Evolutionary conservation across 2,113 vertebrate genomes (phyloP).

Genomic region (Gobiocypris rarus): DNA sequence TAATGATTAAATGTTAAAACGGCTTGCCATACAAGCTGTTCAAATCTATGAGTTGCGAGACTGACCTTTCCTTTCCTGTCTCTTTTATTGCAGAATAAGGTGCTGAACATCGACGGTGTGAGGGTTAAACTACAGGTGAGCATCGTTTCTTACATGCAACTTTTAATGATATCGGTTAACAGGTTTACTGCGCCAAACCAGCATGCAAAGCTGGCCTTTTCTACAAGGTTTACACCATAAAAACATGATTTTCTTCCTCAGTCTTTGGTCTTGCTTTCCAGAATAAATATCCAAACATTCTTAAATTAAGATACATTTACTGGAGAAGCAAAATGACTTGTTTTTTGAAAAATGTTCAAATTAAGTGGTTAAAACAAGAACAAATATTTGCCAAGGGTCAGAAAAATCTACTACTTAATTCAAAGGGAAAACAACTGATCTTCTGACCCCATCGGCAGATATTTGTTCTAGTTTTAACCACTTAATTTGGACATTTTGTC

Average conservation of each 20-base stretch:
- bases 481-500: too few relatives aligned
- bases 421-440: too few relatives aligned
- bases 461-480: too few relatives aligned
- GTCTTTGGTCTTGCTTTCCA: too few relatives aligned
- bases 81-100: conserved; percentile 54
- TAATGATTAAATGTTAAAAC: too few relatives aligned
- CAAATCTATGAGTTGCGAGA: background rate
- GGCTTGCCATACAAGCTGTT: background rate
- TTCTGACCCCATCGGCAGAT: too few relatives aligned
- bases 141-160: background rate
- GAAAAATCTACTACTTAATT: background rate
- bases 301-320: background rate
- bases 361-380: too few relatives aligned
- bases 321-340: background rate
- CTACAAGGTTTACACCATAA: background rate
- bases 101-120: conserved; percentile 53
- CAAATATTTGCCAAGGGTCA: background rate
- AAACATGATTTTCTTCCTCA: too few relatives aligned
- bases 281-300: too few relatives aligned
- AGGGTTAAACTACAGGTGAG: conserved; percentile 59
- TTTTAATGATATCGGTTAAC: background rate
- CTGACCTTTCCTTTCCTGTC: background rate
- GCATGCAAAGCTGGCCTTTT: background rate
- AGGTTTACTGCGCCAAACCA: background rate
- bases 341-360: too few relatives aligned